These are phyloP conservation scores for Magallana nippona DNA, from an alignment of 2,888 invertebrate genomes.

Conservation along the genomic window DNA sequence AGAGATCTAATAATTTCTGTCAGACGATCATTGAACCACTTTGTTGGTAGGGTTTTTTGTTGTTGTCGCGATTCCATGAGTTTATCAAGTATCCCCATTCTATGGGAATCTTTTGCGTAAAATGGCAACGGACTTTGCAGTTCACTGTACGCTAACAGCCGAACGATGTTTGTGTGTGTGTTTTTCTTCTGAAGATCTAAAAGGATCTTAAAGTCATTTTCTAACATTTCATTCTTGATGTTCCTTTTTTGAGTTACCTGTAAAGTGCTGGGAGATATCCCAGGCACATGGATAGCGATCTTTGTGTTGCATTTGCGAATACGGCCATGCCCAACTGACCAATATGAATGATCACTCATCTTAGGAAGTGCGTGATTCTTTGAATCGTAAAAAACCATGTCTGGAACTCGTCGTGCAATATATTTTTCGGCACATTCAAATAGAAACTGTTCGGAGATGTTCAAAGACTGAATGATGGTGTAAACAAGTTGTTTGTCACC, in stretches of 20 bases:
- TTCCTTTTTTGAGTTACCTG: not conserved
- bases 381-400: not conserved
- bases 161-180: constrained; percentile 4
- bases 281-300: not conserved
- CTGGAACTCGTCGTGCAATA: not conserved
- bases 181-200: not conserved
- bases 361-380: not conserved
- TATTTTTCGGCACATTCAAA: not conserved
- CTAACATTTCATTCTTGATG: not conserved
- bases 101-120: not conserved
- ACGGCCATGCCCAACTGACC: not conserved
- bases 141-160: constrained; percentile 14
- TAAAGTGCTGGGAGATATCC: not conserved
- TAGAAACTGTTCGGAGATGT: not conserved
- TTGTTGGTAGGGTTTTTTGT: not conserved
- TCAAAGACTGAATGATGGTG: not conserved
- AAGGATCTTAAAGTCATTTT: constrained; percentile 30
- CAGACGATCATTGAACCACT: constrained; percentile 9
- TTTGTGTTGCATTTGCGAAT: not conserved
- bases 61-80: not conserved
- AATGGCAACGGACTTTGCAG: not conserved
- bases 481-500: constrained; percentile 1
- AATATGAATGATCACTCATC: constrained; percentile 17
- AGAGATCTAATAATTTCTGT: constrained; percentile 1
- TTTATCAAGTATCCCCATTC: not conserved